Percentiles rank a stretch among this genome's conserved stretches.
phyloP scores from a whole-genome alignment of 1,140 invertebrate genomes.

The Pygmarrhopalites habei region DNA sequence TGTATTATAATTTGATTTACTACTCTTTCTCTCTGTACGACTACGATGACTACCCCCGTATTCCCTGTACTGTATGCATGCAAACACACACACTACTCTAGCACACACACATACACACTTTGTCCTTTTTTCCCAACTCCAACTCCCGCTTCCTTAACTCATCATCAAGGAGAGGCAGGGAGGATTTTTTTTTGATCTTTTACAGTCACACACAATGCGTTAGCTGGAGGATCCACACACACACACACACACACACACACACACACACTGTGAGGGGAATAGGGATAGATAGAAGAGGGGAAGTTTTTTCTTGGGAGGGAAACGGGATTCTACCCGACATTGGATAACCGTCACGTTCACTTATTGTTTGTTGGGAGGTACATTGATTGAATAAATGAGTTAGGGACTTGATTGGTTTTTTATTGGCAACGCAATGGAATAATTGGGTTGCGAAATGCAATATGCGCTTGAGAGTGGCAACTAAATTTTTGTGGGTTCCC shows the following conservation, averaged over 20 bases:
- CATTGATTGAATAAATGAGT: no score
- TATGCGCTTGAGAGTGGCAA: not conserved
- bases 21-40: not conserved
- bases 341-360: not conserved
- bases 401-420: not conserved
- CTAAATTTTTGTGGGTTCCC: not conserved
- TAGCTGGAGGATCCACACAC: no score
- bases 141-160: no score
- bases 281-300: no score
- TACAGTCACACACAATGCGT: no score
- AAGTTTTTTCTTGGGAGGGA: no score
- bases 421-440: not conserved
- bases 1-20: constrained; percentile 35
- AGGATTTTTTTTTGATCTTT: no score
- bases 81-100: no score
- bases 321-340: no score
- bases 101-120: not conserved
- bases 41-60: not conserved
- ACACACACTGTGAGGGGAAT: no score
- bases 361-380: not conserved
- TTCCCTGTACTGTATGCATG: not conserved
- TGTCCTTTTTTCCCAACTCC: not conserved
- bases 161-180: no score
- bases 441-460: not conserved
- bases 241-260: no score